Evolutionary conservation across 2,113 vertebrate species (phyloP).

Genomic region (Xenus cinereus): DNA sequence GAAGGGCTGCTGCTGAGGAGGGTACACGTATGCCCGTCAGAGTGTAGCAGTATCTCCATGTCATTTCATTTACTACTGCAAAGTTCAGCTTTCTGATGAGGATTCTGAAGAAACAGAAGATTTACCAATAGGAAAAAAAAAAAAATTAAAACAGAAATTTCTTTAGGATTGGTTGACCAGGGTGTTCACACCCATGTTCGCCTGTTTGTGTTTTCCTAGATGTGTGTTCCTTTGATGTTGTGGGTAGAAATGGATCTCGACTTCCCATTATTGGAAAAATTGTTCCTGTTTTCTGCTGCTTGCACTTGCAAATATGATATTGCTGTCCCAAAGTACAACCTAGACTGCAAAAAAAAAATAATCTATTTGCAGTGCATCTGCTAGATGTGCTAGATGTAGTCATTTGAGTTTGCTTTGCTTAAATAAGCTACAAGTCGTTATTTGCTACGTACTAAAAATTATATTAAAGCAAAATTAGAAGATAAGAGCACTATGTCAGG

Average conservation of each 20-base stretch:
- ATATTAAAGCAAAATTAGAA: not conserved
- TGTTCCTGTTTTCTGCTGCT: not conserved
- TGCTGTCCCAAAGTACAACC: not conserved
- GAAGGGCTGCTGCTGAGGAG: not conserved
- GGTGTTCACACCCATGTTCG: fast-evolving
- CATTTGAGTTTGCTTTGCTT: not conserved
- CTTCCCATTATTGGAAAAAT: not conserved
- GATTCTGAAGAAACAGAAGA: not conserved
- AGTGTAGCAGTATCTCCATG: not conserved
- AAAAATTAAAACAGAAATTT: not conserved
- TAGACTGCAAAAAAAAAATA: not conserved
- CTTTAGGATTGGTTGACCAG: not conserved
- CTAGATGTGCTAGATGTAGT: not conserved
- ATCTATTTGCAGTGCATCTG: not conserved
- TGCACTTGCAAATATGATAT: not conserved
- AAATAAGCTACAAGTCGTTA: not conserved
- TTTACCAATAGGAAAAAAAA: not conserved
- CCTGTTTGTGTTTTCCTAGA: not conserved
- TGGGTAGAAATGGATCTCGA: not conserved
- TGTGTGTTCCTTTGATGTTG: not conserved
- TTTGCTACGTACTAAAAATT: not conserved
- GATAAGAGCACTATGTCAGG: not conserved
- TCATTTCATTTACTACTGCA: not conserved
- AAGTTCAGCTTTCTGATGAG: not conserved
- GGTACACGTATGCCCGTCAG: not conserved